These are phyloP conservation scores for Rugalucina vietnamica DNA, from an alignment of 2,888 invertebrate genomes.

Conservation along the genomic window DNA sequence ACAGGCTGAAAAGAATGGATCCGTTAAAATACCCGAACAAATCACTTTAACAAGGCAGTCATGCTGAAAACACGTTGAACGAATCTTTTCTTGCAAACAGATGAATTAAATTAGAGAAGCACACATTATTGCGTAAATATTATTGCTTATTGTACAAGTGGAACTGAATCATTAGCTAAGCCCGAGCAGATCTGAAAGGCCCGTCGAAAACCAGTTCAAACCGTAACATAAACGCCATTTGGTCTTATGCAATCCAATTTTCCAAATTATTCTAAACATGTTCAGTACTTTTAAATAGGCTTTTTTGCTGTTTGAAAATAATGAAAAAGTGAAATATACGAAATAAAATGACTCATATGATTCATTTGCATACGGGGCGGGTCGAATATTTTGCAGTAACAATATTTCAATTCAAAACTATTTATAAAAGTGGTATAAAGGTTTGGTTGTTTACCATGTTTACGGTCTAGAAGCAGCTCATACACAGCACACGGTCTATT, in stretches of 20 bases:
- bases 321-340: background rate
- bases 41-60: too few relatives aligned
- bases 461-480: background rate
- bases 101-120: too few relatives aligned
- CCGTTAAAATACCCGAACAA: too few relatives aligned
- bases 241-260: background rate
- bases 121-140: too few relatives aligned
- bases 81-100: too few relatives aligned
- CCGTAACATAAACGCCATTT: background rate
- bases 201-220: background rate
- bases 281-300: background rate
- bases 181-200: background rate
- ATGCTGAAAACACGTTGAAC: too few relatives aligned
- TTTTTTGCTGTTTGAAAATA: background rate
- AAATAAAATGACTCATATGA: background rate
- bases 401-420: background rate
- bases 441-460: background rate
- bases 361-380: background rate
- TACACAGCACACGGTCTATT: background rate
- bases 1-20: too few relatives aligned
- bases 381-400: background rate
- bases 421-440: background rate
- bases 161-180: background rate
- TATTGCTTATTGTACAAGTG: background rate
- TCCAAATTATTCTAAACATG: background rate